Conservation (phyloP, 2,113 vertebrate species). For the Sylvilagus bachmani region DNA sequence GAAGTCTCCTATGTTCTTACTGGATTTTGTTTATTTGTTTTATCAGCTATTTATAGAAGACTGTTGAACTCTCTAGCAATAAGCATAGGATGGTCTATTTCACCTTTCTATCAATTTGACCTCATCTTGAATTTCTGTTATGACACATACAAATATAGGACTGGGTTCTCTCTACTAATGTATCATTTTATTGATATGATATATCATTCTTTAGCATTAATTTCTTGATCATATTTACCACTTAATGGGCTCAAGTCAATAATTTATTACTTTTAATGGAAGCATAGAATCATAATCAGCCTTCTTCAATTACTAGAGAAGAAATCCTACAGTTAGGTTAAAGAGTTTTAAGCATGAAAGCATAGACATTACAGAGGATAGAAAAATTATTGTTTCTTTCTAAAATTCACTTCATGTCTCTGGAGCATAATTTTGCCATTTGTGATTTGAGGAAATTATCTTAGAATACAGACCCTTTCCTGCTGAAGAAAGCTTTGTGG, state of each 20-base stretch:
- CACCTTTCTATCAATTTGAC: background rate
- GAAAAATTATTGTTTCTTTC: background rate
- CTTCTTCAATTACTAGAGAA: background rate
- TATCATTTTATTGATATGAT: constrained; percentile 54
- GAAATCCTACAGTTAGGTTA: background rate
- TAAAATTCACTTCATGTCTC: background rate
- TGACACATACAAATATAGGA: background rate
- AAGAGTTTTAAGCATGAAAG: background rate
- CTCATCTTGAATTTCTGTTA: constrained; percentile 6
- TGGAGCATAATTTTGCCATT: background rate
- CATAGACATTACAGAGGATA: background rate
- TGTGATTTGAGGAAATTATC: background rate
- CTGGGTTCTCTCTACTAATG: background rate
- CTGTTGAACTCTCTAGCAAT: background rate
- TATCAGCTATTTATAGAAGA: background rate
- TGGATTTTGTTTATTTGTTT: constrained; percentile 2
- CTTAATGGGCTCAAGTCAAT: background rate
- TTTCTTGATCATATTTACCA: constrained; percentile 62
- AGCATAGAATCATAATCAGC: constrained; percentile 15
- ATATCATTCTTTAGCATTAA: constrained; percentile 1
- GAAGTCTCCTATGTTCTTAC: background rate
- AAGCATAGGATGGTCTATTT: background rate
- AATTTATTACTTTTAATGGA: constrained; percentile 52
- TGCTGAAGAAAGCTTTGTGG: background rate
- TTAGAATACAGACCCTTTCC: background rate